Conservation (phyloP, 1,140 invertebrate species). For the Drosophila teissieri region DNA sequence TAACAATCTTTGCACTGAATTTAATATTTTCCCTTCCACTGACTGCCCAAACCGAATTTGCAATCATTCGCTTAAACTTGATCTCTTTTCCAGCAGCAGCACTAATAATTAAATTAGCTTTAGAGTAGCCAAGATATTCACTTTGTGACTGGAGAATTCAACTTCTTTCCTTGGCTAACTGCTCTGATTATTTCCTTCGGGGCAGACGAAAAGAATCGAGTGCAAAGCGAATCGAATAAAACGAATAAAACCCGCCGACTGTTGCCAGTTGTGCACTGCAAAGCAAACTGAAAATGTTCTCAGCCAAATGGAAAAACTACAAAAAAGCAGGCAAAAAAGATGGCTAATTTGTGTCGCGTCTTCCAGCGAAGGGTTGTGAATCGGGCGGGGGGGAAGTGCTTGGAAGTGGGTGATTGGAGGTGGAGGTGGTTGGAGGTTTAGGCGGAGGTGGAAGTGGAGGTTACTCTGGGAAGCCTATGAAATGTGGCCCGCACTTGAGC, state of each 20-base stretch:
- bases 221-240: slow-evolving; percentile 39
- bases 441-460: background rate
- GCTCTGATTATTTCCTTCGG: slow-evolving; percentile 23
- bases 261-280: slow-evolving; percentile 68
- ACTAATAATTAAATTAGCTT: slow-evolving; percentile 31
- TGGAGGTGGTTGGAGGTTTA: no score
- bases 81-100: slow-evolving; percentile 2
- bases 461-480: slow-evolving; percentile 68
- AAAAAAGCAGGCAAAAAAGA: slow-evolving; percentile 40
- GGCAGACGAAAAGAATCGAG: slow-evolving; percentile 21
- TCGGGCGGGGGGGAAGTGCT: background rate
- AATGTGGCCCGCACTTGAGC: slow-evolving; percentile 58
- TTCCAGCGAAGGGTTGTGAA: slow-evolving; percentile 31
- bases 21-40: slow-evolving; percentile 32
- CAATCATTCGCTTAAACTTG: slow-evolving; percentile 21
- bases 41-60: slow-evolving; percentile 20
- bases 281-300: slow-evolving; percentile 67
- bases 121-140: slow-evolving; percentile 8
- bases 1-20: background rate
- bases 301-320: slow-evolving; percentile 56
- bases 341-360: slow-evolving; percentile 72
- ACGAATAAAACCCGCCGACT: slow-evolving; percentile 55
- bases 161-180: slow-evolving; percentile 27
- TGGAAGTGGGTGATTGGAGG: background rate
- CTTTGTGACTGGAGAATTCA: slow-evolving; percentile 24